Evolutionary conservation across 2,888 invertebrate genomes (phyloP).

Genomic region (Dascillus cervinus): DNA sequence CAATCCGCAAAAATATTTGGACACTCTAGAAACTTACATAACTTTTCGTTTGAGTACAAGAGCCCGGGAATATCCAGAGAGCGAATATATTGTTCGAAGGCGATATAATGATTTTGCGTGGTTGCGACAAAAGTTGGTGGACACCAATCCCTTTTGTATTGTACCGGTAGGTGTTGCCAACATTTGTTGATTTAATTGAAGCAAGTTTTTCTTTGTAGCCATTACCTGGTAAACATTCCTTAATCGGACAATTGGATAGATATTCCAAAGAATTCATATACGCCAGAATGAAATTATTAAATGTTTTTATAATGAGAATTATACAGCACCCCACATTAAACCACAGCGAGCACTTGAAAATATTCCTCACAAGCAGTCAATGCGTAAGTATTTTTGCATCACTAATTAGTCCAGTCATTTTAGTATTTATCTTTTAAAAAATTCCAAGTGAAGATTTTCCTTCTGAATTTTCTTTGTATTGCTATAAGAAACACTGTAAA

Average conservation of each 20-base stretch:
- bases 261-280: slow-evolving; percentile 64
- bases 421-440: slow-evolving; percentile 2
- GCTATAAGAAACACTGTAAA: no score
- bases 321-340: slow-evolving; percentile 64
- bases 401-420: no score
- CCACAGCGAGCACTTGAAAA: slow-evolving; percentile 54
- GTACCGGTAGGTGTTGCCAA: slow-evolving; percentile 49
- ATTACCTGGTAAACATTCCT: slow-evolving; percentile 60
- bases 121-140: slow-evolving; percentile 57
- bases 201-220: slow-evolving; percentile 45
- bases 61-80: slow-evolving; percentile 55
- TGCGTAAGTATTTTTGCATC: slow-evolving; percentile 44
- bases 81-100: slow-evolving; percentile 57
- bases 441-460: no score
- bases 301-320: slow-evolving; percentile 57
- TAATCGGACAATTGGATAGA: slow-evolving; percentile 59
- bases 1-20: slow-evolving; percentile 64
- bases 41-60: slow-evolving; percentile 62
- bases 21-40: slow-evolving; percentile 63
- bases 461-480: no score
- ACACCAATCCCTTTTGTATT: slow-evolving; percentile 58
- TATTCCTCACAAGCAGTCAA: slow-evolving; percentile 59
- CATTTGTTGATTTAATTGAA: slow-evolving; percentile 1
- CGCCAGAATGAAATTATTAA: slow-evolving; percentile 56
- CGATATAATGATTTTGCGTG: slow-evolving; percentile 68